Base-by-base conservation (phyloP, 1,140 invertebrate species). In the Pseudomyrmex pallidus region DNA sequence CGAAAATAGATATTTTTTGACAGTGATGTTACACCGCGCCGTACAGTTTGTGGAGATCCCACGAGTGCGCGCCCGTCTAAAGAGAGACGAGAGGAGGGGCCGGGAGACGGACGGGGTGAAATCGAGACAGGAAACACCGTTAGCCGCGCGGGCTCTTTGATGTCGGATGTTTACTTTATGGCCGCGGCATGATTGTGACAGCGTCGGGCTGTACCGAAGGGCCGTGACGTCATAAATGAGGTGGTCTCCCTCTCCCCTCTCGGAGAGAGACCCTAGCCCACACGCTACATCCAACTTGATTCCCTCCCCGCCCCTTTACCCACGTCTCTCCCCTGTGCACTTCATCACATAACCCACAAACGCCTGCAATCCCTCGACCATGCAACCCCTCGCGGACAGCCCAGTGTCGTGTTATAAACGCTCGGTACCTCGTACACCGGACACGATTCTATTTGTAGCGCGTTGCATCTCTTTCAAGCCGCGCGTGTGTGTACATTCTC, bases 91-190 rank as follows among this genome's bases (percentile, higher is more conserved):
- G 62, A 54, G 17, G 64, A 59, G 70, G n/a, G 44, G 0, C 5
- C 5, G 72, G 54, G 22, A 20, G 15, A 54, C 48, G 57, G 56
- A 48, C 35, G 15, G 48, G 17, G 70, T 44, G 48, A 61, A 64
- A 74, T 64, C 70, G 68, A 74, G 83, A 59, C 57, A 63, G 77
- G 61, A 82, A 85, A 85, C 77, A 50, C 74, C 63, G 82, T 84
- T 80, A 66, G 52, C 62, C 82, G 68, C 59, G 87, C 90, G 89
- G 35, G 87, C 78, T 74, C 91, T 91, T 91, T 91, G 88, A 91
- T 90, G 88, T 91, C 85, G 86, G 76, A 87, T 89, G 86, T 91
- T 91, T 91, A 90, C 88, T 91, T 89, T 90, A 91, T 85, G 85
- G 84, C 74, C 82, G 78, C 66, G 80, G 88, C 89, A 85, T 87